These are phyloP conservation scores for Tetramorium bicarinatum DNA, from an alignment of 2,888 invertebrate species.

Conservation along the genomic window DNA sequence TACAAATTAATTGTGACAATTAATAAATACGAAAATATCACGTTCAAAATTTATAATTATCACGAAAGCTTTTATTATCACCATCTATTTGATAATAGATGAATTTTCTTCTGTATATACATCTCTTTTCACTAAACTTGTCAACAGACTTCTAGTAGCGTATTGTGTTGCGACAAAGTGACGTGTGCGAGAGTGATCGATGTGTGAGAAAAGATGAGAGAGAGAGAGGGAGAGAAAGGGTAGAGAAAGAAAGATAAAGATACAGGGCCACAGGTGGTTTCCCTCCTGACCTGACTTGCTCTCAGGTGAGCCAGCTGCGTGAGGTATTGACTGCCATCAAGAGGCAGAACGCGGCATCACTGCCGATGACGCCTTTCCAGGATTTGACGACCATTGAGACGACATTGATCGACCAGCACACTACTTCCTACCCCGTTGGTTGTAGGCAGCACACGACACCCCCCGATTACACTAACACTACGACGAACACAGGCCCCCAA, in stretches of 20 bases:
- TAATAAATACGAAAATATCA: not conserved
- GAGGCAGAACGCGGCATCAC: constrained; percentile 84
- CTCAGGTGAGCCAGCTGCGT: constrained; percentile 86
- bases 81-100: constrained; percentile 20
- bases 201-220: constrained; percentile 18
- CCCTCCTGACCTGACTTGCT: constrained; percentile 81
- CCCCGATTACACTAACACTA: constrained; percentile 86
- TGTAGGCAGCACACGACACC: constrained; percentile 86
- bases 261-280: constrained; percentile 60
- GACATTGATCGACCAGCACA: constrained; percentile 85
- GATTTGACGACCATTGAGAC: constrained; percentile 85
- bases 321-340: constrained; percentile 86
- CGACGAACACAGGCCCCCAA: constrained; percentile 85
- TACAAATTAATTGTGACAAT: not conserved
- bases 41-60: constrained; percentile 12
- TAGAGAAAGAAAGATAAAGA: constrained; percentile 59
- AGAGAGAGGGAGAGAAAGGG: constrained; percentile 23
- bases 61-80: not conserved
- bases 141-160: not conserved
- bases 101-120: constrained; percentile 5
- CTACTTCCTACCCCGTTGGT: constrained; percentile 84
- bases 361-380: constrained; percentile 84
- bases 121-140: not conserved
- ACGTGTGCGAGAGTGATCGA: constrained; percentile 8
- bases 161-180: not conserved